Percentiles rank a stretch among this genome's conserved stretches.
Evolutionary conservation across 2,113 vertebrate species (phyloP).

Genomic region (Larimichthys polyactis): DNA sequence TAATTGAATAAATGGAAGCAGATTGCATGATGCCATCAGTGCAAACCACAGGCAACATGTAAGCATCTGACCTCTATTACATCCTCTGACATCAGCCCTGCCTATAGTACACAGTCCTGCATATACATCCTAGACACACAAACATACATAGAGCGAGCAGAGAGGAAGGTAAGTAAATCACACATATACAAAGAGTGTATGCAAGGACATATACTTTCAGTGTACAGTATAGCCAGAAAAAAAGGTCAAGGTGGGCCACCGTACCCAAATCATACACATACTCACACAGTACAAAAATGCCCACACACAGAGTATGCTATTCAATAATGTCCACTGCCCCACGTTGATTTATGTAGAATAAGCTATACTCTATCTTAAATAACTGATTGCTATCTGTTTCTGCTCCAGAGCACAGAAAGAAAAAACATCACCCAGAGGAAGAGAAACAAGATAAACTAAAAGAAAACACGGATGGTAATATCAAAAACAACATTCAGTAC

Average conservation of each 20-base stretch:
- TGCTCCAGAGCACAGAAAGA: background rate
- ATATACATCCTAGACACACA: slow-evolving; percentile 45
- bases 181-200: background rate
- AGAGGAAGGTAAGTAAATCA: background rate
- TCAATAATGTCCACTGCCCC: background rate
- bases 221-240: background rate
- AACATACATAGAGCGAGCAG: background rate
- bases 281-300: background rate
- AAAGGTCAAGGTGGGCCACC: slow-evolving; percentile 1
- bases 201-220: slow-evolving; percentile 16
- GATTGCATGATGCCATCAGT: slow-evolving; percentile 76
- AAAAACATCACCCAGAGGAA: slow-evolving; percentile 37
- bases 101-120: slow-evolving; percentile 21
- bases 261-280: slow-evolving; percentile 1
- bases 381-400: slow-evolving; percentile 22
- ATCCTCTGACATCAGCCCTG: slow-evolving; percentile 63
- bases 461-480: slow-evolving; percentile 22
- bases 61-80: slow-evolving; percentile 78
- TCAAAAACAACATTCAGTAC: slow-evolving; percentile 17
- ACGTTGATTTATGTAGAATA: background rate
- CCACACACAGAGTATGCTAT: background rate
- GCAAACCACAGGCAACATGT: slow-evolving; percentile 73
- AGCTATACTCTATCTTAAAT: background rate
- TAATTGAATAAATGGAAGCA: slow-evolving; percentile 82
- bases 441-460: slow-evolving; percentile 35